Percentiles rank a stretch among this genome's conserved stretches.
These are phyloP conservation scores for Fissipunctia ypsillon DNA, from an alignment of 2,888 invertebrate species.

Conservation along the genomic window DNA sequence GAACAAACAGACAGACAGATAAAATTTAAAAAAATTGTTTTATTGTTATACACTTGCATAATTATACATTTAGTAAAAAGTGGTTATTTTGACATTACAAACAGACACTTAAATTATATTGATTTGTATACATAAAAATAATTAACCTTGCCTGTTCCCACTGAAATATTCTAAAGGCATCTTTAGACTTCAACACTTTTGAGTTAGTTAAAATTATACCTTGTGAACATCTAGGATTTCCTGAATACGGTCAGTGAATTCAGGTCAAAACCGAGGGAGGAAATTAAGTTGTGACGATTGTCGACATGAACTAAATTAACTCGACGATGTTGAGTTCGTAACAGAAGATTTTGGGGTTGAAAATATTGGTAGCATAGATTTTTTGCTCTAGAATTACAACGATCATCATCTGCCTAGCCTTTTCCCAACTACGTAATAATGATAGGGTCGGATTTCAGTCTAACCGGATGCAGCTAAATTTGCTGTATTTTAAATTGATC, in stretches of 20 bases:
- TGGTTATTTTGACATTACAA: no score
- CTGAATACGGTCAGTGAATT: conserved; percentile 7
- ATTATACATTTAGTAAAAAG: no score
- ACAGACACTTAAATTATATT: no score
- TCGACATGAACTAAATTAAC: conserved; percentile 34
- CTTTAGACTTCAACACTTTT: no score
- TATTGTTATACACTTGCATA: no score
- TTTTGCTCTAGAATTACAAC: not conserved
- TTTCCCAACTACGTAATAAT: no score
- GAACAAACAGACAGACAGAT: no score
- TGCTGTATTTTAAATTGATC: no score
- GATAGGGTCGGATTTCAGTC: not conserved
- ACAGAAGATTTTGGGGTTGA: not conserved
- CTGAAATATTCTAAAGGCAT: no score
- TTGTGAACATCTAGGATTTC: not conserved
- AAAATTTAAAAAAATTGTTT: no score
- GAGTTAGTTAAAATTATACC: not conserved
- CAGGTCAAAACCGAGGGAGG: conserved; percentile 18
- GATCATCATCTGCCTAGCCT: not conserved
- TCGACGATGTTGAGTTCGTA: not conserved
- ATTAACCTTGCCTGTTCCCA: no score
- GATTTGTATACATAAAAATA: no score
- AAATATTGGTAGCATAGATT: not conserved
- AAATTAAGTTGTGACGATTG: conserved; percentile 20
- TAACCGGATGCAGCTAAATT: not conserved